These are phyloP conservation scores for Notodonta dromedarius DNA, from an alignment of 2,888 invertebrate species.

Conservation along the genomic window DNA sequence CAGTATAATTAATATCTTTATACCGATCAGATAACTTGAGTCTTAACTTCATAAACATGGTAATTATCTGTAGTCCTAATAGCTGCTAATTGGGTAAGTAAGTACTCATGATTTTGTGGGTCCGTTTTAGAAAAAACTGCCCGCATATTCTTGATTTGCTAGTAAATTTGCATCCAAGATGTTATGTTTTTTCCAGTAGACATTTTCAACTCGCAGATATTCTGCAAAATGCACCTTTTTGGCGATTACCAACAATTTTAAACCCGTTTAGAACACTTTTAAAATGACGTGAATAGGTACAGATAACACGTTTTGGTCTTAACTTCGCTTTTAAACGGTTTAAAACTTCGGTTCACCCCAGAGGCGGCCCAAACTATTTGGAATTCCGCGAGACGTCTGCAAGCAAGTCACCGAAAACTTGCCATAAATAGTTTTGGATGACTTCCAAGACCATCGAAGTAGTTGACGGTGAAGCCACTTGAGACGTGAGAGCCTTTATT, in stretches of 20 bases:
- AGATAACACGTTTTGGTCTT: not conserved
- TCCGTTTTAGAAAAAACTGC: too few species aligned
- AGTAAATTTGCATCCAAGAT: too few species aligned
- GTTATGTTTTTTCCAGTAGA: too few species aligned
- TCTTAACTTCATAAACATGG: too few species aligned
- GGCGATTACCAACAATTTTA: not conserved
- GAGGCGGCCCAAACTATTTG: conserved; percentile 42
- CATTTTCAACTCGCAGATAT: too few species aligned
- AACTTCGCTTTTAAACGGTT: conserved; percentile 42
- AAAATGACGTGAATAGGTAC: not conserved
- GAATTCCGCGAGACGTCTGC: conserved; percentile 46
- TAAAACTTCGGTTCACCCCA: conserved; percentile 17
- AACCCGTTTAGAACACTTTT: not conserved
- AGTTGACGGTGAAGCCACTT: conserved; percentile 47
- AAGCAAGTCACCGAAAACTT: conserved; percentile 51
- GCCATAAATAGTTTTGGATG: conserved; percentile 69
- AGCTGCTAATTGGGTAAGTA: too few species aligned
- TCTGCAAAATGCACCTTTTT: not conserved
- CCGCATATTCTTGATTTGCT: too few species aligned
- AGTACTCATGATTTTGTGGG: too few species aligned
- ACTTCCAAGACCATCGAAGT: conserved; percentile 57
- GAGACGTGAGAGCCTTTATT: conserved; percentile 54
- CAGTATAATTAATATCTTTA: too few species aligned
- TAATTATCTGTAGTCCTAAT: too few species aligned
- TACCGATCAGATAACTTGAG: too few species aligned